Evolutionary conservation across 2,797 vertebrate species (phyloP), one percentile per base, ranked within the genome.

Genomic region (Acipenser transmontanus): DNA sequence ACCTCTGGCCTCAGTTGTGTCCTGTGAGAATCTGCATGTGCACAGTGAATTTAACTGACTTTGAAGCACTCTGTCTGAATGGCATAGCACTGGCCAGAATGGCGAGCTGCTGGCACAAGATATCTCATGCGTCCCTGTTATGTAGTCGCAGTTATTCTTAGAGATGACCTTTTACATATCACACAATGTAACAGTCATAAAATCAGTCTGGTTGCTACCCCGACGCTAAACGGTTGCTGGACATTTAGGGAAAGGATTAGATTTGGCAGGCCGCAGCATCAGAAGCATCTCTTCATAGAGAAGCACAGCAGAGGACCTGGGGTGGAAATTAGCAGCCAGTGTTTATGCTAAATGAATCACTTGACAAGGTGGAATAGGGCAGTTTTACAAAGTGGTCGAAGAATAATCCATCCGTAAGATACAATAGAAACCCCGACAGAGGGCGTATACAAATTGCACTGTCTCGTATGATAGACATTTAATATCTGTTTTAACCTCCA

Each of bases 121-220:
- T 66, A 73, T 74, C 72, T 64, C 67, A 11, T 62, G 50, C 56
- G 17, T 69, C 61, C n/a, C 17, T n/a, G 52, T 47, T 59, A 49
- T 69, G 63, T 10, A 8, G 54, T 48, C 50, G 61, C 67, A 64
- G 67, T 72, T 82, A 82, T 82, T 79, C 73, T 78, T 77, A 77
- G 78, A 65, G 65, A 62, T 68, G 71, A 80, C 77, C 73, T 79
- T 77, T 34, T 72, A 70, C 34, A 20, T 74, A 54, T 73, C 59
- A 17, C 17, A 54, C 20, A 7, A 49, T n/a, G 7, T 47, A 14
- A 47, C 48, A 47, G 14, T 60, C 57, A 47, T 70, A 47, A 4
- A 62, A 66, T 60, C 11, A 20, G 47, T 17, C 59, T n/a, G 66
- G 14, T 60, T 12, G 57, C 60, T 34, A 13, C 50, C 66, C 52